phyloP scores from a whole-genome alignment of 1,140 invertebrate genomes.

The Papilio glaucus region DNA sequence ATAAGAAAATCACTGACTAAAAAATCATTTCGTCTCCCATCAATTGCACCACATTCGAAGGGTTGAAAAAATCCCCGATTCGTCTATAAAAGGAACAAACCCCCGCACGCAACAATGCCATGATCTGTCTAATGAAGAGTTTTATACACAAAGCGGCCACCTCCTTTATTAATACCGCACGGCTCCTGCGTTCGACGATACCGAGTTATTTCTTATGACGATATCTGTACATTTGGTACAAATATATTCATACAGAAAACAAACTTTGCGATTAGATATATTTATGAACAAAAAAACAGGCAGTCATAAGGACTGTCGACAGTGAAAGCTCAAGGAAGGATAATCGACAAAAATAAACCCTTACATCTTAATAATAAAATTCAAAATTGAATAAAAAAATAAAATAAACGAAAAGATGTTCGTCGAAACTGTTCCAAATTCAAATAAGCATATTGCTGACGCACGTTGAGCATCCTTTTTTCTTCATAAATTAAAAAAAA shows the following conservation, averaged over 20 bases:
- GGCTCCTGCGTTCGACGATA: constrained; percentile 44
- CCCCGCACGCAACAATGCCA: constrained; percentile 64
- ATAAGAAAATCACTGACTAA: no score
- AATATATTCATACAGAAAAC: background rate
- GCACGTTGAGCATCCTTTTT: no score
- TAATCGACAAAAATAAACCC: no score
- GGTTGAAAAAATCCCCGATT: constrained; percentile 58
- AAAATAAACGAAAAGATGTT: no score
- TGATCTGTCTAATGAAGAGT: constrained; percentile 78
- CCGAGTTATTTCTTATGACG: background rate
- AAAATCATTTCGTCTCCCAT: constrained; percentile 19
- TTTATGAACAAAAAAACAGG: no score
- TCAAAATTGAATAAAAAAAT: no score
- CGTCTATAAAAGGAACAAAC: constrained; percentile 62
- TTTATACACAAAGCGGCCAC: constrained; percentile 70
- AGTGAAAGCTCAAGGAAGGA: no score
- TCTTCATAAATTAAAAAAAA: constrained; percentile 8
- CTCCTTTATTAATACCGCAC: constrained; percentile 67
- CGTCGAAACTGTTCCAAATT: no score
- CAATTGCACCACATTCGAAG: constrained; percentile 42
- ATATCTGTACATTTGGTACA: background rate
- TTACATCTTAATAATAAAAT: no score
- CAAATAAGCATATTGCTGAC: no score
- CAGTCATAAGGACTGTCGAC: no score
- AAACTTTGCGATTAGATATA: no score